A percentile compares a stretch with the other conserved stretches of the same genome.
phyloP scores from a whole-genome alignment of 2,888 invertebrate genomes.

The Acanthococcus lagerstroemiae region DNA sequence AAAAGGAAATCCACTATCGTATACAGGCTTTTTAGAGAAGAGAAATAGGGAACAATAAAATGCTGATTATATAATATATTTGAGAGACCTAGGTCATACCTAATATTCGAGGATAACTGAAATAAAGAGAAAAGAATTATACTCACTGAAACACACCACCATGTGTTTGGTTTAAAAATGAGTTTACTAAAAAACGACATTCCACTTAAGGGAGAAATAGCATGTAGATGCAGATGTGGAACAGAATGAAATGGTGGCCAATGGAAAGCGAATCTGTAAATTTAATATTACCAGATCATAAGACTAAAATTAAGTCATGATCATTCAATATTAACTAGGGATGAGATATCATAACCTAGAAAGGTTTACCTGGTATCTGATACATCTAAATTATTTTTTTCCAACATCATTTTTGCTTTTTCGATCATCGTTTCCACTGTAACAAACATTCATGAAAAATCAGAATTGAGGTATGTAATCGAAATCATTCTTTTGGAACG shows the following conservation, averaged over 20 bases:
- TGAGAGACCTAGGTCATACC: neutral
- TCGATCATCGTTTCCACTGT: conserved; percentile 58
- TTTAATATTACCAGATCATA: neutral
- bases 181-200: conserved; percentile 46
- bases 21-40: too few species aligned
- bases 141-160: conserved; percentile 28
- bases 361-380: conserved; percentile 39
- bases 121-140: neutral
- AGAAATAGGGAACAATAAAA: neutral
- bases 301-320: neutral
- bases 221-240: conserved; percentile 73
- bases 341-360: conserved; percentile 1
- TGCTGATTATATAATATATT: neutral
- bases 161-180: conserved; percentile 26
- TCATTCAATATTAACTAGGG: neutral
- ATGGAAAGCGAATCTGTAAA: conserved; percentile 63
- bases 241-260: conserved; percentile 84
- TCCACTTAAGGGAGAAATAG: conserved; percentile 64
- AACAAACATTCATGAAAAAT: conserved; percentile 36
- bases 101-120: neutral
- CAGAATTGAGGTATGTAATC: too few species aligned
- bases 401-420: conserved; percentile 47
- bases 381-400: conserved; percentile 44
- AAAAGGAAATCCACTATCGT: too few species aligned
- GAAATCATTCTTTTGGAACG: too few species aligned